A percentile compares a stretch with the other conserved stretches of the same genome.
These are phyloP conservation scores for Danio tinwini DNA, from an alignment of 2,797 vertebrate genomes.

Conservation along the genomic window DNA sequence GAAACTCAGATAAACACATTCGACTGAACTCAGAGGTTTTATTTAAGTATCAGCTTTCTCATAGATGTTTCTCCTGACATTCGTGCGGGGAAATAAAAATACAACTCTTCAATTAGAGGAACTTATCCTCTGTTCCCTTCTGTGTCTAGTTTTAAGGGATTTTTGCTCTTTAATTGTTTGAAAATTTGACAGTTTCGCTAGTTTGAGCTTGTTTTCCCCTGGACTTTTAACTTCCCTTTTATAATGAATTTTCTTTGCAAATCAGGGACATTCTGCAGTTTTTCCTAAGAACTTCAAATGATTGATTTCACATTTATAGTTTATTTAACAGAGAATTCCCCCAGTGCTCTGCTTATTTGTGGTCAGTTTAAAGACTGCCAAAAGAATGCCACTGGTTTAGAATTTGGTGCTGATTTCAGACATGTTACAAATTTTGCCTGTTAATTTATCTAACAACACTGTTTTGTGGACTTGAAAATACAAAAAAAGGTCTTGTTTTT, in stretches of 20 bases:
- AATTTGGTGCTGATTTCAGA: neutral
- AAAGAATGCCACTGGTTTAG: neutral
- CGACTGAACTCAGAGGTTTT: neutral
- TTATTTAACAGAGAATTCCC: neutral
- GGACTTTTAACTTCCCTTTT: neutral
- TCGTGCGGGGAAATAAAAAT: neutral
- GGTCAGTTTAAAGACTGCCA: neutral
- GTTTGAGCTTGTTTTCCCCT: neutral
- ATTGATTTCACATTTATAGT: neutral
- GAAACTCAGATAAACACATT: neutral
- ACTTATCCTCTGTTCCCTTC: neutral
- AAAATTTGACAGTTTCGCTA: neutral
- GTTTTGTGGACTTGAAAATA: too few relatives aligned
- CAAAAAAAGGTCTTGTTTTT: too few relatives aligned
- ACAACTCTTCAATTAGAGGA: neutral
- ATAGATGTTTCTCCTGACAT: neutral
- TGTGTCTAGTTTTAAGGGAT: neutral
- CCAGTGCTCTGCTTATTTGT: neutral
- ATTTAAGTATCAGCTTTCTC: neutral
- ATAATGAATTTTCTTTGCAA: neutral
- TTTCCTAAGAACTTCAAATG: neutral
- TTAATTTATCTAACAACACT: too few relatives aligned
- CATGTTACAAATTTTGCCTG: too few relatives aligned
- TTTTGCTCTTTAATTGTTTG: neutral
- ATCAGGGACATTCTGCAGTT: neutral